Conservation (phyloP, 2,113 vertebrate genomes). For the Pelodiscus sinensis region DNA sequence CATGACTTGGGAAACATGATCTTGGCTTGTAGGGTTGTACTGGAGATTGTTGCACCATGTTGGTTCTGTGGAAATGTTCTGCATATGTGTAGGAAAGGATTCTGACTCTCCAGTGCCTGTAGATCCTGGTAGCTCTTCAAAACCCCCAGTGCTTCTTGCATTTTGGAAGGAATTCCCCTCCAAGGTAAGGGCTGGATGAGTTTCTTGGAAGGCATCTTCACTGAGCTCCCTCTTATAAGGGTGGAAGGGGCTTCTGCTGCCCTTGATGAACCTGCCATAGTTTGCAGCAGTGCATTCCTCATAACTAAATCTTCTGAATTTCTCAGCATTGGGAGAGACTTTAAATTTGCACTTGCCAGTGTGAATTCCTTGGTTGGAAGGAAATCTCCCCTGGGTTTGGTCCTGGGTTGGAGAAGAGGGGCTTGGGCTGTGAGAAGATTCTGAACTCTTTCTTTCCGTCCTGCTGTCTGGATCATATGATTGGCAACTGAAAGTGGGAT, state of each 20-base stretch:
- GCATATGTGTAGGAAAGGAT: slow-evolving; percentile 63
- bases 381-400: slow-evolving; percentile 67
- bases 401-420: slow-evolving; percentile 75
- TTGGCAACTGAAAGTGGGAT: slow-evolving; percentile 72
- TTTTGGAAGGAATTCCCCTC: slow-evolving; percentile 77
- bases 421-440: slow-evolving; percentile 81
- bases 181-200: slow-evolving; percentile 63
- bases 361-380: slow-evolving; percentile 32
- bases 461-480: slow-evolving; percentile 69
- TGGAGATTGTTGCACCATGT: slow-evolving; percentile 77
- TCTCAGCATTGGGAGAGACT: slow-evolving; percentile 70
- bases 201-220: slow-evolving; percentile 78
- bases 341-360: slow-evolving; percentile 63
- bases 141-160: slow-evolving; percentile 68
- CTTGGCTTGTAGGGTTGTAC: slow-evolving; percentile 67
- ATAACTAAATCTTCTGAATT: slow-evolving; percentile 79
- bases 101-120: slow-evolving; percentile 59
- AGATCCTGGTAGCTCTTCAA: slow-evolving; percentile 66
- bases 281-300: slow-evolving; percentile 74
- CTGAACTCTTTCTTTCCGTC: slow-evolving; percentile 70
- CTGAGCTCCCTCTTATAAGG: slow-evolving; percentile 88
- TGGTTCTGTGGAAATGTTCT: slow-evolving; percentile 66
- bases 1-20: slow-evolving; percentile 76
- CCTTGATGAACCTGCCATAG: slow-evolving; percentile 74
- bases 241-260: slow-evolving; percentile 81